Conservation (phyloP, 2,113 vertebrate genomes). For the Protobothrops mucrosquamatus region DNA sequence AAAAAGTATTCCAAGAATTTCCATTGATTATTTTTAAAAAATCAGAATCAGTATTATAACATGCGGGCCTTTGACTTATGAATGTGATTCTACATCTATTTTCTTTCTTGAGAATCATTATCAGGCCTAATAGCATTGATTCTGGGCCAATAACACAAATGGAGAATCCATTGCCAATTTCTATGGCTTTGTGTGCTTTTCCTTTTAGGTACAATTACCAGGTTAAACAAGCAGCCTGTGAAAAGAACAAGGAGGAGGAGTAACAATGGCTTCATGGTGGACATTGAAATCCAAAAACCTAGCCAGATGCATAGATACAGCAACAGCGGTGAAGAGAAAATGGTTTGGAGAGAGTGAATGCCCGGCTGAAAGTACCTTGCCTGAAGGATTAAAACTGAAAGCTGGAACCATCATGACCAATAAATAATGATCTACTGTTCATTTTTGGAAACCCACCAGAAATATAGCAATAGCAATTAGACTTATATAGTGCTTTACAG, state of each 20-base stretch:
- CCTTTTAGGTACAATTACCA: neutral
- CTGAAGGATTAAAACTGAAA: neutral
- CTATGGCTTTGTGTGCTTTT: neutral
- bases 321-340: neutral
- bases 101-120: neutral
- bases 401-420: neutral
- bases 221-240: neutral
- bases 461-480: neutral
- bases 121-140: neutral
- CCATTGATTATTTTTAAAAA: conserved; percentile 23
- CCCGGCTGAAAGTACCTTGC: neutral
- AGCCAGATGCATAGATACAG: neutral
- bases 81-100: neutral
- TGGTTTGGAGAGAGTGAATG: neutral
- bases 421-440: neutral
- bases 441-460: neutral
- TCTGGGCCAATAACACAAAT: neutral
- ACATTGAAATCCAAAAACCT: neutral
- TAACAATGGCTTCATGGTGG: neutral
- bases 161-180: neutral
- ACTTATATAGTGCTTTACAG: neutral
- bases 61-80: neutral
- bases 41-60: neutral
- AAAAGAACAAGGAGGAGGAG: neutral
- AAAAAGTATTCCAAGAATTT: neutral